phyloP scores from a whole-genome alignment of 2,113 vertebrate genomes.

The Balaeniceps rex region DNA sequence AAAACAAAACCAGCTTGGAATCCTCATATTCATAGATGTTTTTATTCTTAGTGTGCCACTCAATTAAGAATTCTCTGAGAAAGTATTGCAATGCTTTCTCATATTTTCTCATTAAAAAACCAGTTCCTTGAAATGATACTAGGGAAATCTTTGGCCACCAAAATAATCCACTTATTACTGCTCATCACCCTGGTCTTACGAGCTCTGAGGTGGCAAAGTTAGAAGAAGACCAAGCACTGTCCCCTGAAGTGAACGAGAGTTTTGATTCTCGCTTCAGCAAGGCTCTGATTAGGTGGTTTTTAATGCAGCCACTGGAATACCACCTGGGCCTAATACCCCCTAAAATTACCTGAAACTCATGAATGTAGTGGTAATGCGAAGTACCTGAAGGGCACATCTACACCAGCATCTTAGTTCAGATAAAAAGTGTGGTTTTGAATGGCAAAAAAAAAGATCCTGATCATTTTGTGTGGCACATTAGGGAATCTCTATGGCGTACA shows the following conservation, averaged over 20 bases:
- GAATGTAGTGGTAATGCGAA: background rate
- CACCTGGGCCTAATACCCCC: background rate
- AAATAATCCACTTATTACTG: background rate
- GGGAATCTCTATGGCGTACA: background rate
- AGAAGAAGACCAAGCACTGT: background rate
- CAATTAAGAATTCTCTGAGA: background rate
- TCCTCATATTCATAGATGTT: background rate
- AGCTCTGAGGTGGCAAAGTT: background rate
- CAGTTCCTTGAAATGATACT: background rate
- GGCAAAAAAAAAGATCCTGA: background rate
- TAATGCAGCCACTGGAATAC: background rate
- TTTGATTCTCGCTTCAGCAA: background rate
- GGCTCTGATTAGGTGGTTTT: background rate
- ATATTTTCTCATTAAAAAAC: background rate
- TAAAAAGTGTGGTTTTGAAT: background rate
- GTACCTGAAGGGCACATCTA: background rate
- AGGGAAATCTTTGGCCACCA: background rate
- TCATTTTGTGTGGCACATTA: background rate
- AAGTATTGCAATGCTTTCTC: background rate
- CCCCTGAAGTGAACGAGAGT: background rate
- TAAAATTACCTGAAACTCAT: background rate
- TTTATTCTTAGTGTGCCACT: background rate
- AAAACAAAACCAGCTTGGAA: background rate
- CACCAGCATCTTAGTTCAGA: background rate
- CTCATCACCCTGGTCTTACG: background rate